Evolutionary conservation across 2,888 invertebrate species (phyloP), one percentile per base, ranked within the genome.

Genomic region (Timema cristinae): DNA sequence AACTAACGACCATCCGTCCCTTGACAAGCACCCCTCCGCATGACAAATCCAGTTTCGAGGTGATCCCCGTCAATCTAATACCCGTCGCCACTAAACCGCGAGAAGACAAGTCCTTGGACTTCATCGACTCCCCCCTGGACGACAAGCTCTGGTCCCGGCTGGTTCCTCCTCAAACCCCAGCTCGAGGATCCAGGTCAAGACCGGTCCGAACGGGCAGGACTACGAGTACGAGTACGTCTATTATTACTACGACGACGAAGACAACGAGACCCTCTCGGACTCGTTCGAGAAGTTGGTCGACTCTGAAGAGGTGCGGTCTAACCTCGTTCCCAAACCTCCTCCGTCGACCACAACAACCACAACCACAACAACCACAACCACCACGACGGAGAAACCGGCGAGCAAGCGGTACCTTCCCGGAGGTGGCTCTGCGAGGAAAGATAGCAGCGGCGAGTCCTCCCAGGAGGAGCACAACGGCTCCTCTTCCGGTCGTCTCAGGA

Each of bases 181-280:
- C 76, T 91, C 91, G 0, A 85, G 91, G 73, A 90, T 92, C 77
- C 90, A 94, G 85, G 90, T 94, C 51, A 93, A 94, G 79, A 94
- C 94, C 79, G 94, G 93, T 13, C 93, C 93, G 1, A 94, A 94
- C 79, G 94, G 94, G 2, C 91, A 94, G 81, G 94, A 95, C 79
- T 94, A 94, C 79, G 95, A 95, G 81, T 95, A 94, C 79, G 95
- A 95, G 80, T 95, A 95, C 79, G 92, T 95, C 49, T 95, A 95
- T 79, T 95, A 95, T 79, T 95, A 95, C 78, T 92, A 93, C 77
- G 93, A 94, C 77, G 94, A 94, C 76, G 93, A 92, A 6, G 92
- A 88, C 67, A 86, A 85, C 74, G 72, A 67, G 1, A 67, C 71
- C 7, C 7, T 32, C 48, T 50, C 15, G 15, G 67, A 5, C 52